These are phyloP conservation scores for Rhipidura dahli DNA, from an alignment of 2,113 vertebrate species.

Conservation along the genomic window DNA sequence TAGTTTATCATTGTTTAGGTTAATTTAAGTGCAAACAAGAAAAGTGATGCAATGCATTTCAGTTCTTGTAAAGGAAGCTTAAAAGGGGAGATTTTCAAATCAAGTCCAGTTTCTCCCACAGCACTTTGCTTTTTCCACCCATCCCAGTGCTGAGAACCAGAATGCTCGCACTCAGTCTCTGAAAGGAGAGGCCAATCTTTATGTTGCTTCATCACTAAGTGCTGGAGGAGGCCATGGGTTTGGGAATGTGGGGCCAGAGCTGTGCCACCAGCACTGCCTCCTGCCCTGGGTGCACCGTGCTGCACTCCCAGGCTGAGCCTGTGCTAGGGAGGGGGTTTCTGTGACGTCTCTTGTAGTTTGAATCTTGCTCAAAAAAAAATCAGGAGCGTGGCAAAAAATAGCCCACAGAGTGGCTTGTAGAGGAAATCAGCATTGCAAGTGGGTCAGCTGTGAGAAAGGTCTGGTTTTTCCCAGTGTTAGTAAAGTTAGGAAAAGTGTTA, in stretches of 20 bases:
- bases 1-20: conserved; percentile 12
- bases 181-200: neutral
- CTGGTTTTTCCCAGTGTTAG: neutral
- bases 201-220: neutral
- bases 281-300: neutral
- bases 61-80: neutral
- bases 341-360: neutral
- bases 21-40: neutral
- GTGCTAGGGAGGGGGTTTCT: neutral
- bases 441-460: neutral
- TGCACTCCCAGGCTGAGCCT: neutral
- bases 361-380: neutral
- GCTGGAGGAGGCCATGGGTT: neutral
- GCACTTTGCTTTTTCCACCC: neutral
- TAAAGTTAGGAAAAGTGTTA: neutral
- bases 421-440: neutral
- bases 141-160: neutral
- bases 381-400: neutral
- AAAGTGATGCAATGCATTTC: neutral
- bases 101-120: neutral
- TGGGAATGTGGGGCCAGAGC: neutral
- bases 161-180: neutral
- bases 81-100: neutral
- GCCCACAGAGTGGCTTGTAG: neutral
- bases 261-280: neutral